Percentiles rank a stretch among this genome's conserved stretches.
phyloP scores from a whole-genome alignment of 2,113 vertebrate species.

The Acrocephalus arundinaceus region DNA sequence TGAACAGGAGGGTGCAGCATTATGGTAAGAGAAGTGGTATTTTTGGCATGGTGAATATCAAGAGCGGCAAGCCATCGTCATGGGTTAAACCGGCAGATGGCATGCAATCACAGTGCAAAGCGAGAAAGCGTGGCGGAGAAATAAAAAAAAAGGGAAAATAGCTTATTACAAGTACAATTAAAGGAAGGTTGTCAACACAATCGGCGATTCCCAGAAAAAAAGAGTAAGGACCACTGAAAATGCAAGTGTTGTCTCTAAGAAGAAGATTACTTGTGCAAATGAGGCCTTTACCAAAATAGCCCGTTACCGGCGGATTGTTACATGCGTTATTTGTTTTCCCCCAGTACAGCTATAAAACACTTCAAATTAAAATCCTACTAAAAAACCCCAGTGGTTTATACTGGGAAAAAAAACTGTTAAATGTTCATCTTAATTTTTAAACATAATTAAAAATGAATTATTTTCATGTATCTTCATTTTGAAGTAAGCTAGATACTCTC shows the following conservation, averaged over 20 bases:
- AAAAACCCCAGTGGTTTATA: background rate
- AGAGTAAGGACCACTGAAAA: constrained; percentile 46
- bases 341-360: background rate
- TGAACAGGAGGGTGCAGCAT: constrained; percentile 96
- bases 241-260: constrained; percentile 18
- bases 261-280: background rate
- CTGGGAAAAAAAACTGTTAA: background rate
- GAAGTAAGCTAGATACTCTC: background rate
- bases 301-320: background rate
- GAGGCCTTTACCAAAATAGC: constrained; percentile 5
- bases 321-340: background rate
- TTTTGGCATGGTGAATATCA: constrained; percentile 92
- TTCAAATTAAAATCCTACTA: background rate
- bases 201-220: constrained; percentile 92
- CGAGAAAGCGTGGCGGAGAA: constrained; percentile 92
- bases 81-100: constrained; percentile 98
- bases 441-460: background rate
- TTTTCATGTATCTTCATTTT: background rate
- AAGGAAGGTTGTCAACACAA: constrained; percentile 88
- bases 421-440: background rate
- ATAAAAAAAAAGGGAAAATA: constrained; percentile 91
- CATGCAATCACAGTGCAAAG: constrained; percentile 98
- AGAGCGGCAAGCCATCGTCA: constrained; percentile 94
- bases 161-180: constrained; percentile 97
- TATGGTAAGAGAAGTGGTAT: constrained; percentile 92